Evolutionary conservation across 2,888 invertebrate species (phyloP).

Genomic region (Actias luna): DNA sequence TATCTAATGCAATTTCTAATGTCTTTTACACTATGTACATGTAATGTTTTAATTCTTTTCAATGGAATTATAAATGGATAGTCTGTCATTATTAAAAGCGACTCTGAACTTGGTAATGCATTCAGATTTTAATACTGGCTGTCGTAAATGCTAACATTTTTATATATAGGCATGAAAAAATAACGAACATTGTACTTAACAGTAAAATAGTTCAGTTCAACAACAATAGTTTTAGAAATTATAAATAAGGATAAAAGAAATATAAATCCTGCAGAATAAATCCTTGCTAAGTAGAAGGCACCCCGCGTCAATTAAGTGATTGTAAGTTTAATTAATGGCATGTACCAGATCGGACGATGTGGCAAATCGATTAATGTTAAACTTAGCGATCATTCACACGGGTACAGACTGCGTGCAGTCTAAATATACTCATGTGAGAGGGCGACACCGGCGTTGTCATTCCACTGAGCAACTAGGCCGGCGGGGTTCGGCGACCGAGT

Average conservation of each 20-base stretch:
- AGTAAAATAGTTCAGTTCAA: too few species aligned
- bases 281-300: too few species aligned
- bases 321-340: not conserved
- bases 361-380: conserved; percentile 15
- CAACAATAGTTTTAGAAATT: too few species aligned
- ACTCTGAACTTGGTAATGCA: too few species aligned
- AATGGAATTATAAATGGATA: not conserved
- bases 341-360: conserved; percentile 12
- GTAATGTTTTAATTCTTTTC: not conserved
- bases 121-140: too few species aligned
- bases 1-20: not conserved
- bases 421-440: conserved; percentile 18
- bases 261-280: too few species aligned
- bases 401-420: conserved; percentile 17
- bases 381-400: conserved; percentile 15
- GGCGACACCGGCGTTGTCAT: conserved; percentile 27
- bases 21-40: not conserved
- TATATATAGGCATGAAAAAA: too few species aligned
- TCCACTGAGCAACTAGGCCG: conserved; percentile 40
- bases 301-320: not conserved
- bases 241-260: too few species aligned
- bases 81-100: not conserved
- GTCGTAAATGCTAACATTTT: too few species aligned
- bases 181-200: too few species aligned
- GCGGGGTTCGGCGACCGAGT: conserved; percentile 28